Evolutionary conservation across 2,113 vertebrate genomes (phyloP).

Genomic region (Ellobius talpinus): DNA sequence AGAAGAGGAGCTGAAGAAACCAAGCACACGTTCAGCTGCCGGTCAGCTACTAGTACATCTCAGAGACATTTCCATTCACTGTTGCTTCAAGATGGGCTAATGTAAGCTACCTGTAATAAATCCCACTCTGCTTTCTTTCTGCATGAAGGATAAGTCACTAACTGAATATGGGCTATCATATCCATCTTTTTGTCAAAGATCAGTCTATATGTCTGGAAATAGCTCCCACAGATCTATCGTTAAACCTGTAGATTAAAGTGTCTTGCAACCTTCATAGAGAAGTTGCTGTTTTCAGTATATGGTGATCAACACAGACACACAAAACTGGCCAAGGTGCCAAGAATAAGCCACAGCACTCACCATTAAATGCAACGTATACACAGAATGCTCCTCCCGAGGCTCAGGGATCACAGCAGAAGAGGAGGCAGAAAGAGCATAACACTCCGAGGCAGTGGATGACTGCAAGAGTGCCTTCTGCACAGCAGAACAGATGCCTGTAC

Average conservation of each 20-base stretch:
- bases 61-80: neutral
- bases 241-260: neutral
- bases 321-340: neutral
- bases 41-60: neutral
- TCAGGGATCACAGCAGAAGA: neutral
- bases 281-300: neutral
- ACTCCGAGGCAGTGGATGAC: neutral
- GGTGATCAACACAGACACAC: neutral
- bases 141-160: neutral
- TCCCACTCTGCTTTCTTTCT: neutral
- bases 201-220: neutral
- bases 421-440: neutral
- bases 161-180: too few relatives aligned
- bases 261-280: neutral
- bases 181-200: neutral
- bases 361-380: neutral
- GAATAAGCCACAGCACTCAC: neutral
- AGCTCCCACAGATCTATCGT: neutral
- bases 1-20: neutral
- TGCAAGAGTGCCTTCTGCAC: neutral
- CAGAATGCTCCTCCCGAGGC: neutral
- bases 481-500: neutral
- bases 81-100: neutral
- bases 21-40: neutral
- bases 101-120: neutral